phyloP scores from a whole-genome alignment of 1,140 invertebrate genomes.

The Caenorhabditis tropicalis region DNA sequence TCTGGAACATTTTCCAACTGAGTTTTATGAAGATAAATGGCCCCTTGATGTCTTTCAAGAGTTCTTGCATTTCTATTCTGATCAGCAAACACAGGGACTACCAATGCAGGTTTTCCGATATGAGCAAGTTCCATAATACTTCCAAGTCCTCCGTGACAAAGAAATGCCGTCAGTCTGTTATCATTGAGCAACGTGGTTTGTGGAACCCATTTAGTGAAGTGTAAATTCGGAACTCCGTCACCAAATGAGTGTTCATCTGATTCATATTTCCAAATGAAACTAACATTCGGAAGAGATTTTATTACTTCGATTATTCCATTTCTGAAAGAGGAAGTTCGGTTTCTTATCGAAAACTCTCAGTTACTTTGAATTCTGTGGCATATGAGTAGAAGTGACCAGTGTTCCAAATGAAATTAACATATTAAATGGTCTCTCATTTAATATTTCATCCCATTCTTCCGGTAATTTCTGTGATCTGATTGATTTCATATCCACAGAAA shows the following conservation, averaged over 20 bases:
- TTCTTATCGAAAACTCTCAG: too few relatives aligned
- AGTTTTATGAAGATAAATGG: conserved; percentile 48
- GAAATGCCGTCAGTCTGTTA: conserved; percentile 55
- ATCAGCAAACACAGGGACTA: conserved; percentile 63
- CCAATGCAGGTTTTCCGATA: conserved; percentile 61
- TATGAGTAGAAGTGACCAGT: conserved; percentile 47
- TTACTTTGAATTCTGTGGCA: conserved; percentile 27
- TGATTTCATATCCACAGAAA: conserved; percentile 45
- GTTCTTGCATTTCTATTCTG: conserved; percentile 57
- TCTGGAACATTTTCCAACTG: background rate
- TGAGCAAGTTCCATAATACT: conserved; percentile 58
- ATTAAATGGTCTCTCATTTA: conserved; percentile 29
- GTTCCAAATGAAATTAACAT: conserved; percentile 60
- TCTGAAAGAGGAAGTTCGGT: background rate
- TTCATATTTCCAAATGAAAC: conserved; percentile 60
- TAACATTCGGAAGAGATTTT: conserved; percentile 23
- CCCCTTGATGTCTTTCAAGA: conserved; percentile 48
- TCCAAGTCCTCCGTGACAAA: conserved; percentile 63
- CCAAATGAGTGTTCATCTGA: conserved; percentile 30
- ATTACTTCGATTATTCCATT: background rate
- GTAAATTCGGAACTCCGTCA: conserved; percentile 36
- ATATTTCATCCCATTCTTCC: conserved; percentile 31
- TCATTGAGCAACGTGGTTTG: conserved; percentile 53
- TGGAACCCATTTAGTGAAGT: conserved; percentile 53
- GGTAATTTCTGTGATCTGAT: background rate